Percentiles rank a stretch among this genome's conserved stretches.
phyloP scores from a whole-genome alignment of 2,888 invertebrate genomes.

The Rutpela maculata region DNA sequence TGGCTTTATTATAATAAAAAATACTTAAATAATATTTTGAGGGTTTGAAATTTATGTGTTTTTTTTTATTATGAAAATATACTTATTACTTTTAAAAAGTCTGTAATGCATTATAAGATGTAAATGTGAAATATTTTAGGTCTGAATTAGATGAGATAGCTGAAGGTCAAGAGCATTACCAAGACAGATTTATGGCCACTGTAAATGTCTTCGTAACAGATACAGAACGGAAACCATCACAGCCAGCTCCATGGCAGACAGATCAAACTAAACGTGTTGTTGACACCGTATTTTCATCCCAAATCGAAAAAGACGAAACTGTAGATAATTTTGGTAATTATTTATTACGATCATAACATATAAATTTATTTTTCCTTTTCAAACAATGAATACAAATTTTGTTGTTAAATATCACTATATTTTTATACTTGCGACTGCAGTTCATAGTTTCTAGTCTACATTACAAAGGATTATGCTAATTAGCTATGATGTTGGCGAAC shows the following conservation, averaged over 20 bases:
- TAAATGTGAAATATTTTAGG: slow-evolving; percentile 68
- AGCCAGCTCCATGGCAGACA: slow-evolving; percentile 86
- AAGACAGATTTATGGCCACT: slow-evolving; percentile 82
- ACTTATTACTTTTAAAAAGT: no score
- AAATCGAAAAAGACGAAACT: slow-evolving; percentile 88
- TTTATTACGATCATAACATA: neutral
- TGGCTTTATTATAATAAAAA: neutral
- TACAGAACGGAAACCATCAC: slow-evolving; percentile 80
- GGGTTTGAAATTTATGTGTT: no score
- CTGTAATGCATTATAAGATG: neutral
- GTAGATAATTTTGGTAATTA: slow-evolving; percentile 86
- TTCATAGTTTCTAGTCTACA: no score
- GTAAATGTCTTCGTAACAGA: slow-evolving; percentile 85
- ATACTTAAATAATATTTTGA: neutral
- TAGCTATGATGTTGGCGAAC: no score
- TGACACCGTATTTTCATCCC: slow-evolving; percentile 83
- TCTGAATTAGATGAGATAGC: slow-evolving; percentile 89
- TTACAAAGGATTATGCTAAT: no score
- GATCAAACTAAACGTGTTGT: slow-evolving; percentile 78
- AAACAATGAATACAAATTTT: no score
- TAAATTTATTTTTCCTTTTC: slow-evolving; percentile 39
- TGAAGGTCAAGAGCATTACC: slow-evolving; percentile 80
- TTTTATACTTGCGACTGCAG: no score
- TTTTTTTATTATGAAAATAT: no score
- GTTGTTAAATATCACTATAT: no score